Percentiles rank a stretch among this genome's conserved stretches.
Evolutionary conservation across 2,797 vertebrate genomes (phyloP).

Genomic region (Takifugu ocellatus): DNA sequence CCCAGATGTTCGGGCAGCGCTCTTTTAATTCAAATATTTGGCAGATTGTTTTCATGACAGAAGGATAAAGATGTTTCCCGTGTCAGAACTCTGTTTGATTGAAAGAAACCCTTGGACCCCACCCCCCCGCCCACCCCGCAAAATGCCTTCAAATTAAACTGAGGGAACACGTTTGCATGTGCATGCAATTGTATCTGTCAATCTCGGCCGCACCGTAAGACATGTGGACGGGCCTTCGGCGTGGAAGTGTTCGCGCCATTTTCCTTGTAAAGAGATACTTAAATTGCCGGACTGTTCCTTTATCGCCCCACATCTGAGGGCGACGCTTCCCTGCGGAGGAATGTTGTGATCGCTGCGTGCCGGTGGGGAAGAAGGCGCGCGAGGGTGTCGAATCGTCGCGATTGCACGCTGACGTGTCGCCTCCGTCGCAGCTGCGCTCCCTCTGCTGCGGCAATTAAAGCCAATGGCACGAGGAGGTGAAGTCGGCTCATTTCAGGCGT

Average conservation of each 20-base stretch:
- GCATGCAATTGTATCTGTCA: slow-evolving; percentile 79
- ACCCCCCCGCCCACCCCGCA: background rate
- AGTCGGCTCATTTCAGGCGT: slow-evolving; percentile 62
- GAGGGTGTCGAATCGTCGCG: slow-evolving; percentile 37
- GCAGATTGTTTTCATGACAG: slow-evolving; percentile 79
- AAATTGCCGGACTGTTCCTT: slow-evolving; percentile 26
- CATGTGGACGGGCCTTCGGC: slow-evolving; percentile 67
- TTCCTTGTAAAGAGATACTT: slow-evolving; percentile 26
- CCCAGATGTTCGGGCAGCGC: slow-evolving; percentile 81
- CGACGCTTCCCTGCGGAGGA: background rate
- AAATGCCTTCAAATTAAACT: slow-evolving; percentile 71
- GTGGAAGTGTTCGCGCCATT: slow-evolving; percentile 23
- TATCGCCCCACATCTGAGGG: slow-evolving; percentile 38
- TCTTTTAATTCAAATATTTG: slow-evolving; percentile 89
- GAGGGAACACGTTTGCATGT: slow-evolving; percentile 70
- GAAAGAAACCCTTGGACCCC: slow-evolving; percentile 72
- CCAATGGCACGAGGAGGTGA: slow-evolving; percentile 51
- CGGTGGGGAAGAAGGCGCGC: slow-evolving; percentile 21
- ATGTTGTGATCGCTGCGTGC: slow-evolving; percentile 17
- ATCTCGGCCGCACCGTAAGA: slow-evolving; percentile 63
- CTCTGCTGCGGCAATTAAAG: slow-evolving; percentile 63
- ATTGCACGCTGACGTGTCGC: slow-evolving; percentile 54
- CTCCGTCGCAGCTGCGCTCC: slow-evolving; percentile 49
- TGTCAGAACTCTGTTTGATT: slow-evolving; percentile 70
- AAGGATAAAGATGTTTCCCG: slow-evolving; percentile 81